Evolutionary conservation across 2,888 invertebrate genomes (phyloP).

Genomic region (Aphelenchoides bicaudatus): DNA sequence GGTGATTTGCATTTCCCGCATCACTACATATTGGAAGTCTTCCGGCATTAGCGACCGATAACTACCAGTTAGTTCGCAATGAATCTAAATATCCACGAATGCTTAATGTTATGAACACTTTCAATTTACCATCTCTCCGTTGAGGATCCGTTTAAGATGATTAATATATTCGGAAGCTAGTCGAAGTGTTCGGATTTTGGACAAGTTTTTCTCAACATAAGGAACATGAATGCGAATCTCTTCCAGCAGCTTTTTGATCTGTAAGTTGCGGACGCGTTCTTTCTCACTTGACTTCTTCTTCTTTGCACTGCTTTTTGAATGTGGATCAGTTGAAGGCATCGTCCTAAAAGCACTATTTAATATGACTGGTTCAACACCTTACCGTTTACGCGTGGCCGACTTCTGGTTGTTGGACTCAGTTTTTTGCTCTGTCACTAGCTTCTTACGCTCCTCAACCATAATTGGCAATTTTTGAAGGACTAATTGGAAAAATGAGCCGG

Average conservation of each 20-base stretch:
- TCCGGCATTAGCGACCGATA: neutral
- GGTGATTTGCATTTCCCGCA: slow-evolving; percentile 20
- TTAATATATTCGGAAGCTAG: slow-evolving; percentile 29
- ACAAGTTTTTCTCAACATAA: slow-evolving; percentile 24
- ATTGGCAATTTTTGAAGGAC: too few species aligned
- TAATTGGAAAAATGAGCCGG: too few species aligned
- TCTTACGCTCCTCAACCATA: too few species aligned
- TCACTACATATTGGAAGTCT: slow-evolving; percentile 16
- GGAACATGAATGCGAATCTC: slow-evolving; percentile 21
- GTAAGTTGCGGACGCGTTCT: slow-evolving; percentile 25
- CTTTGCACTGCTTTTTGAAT: slow-evolving; percentile 16
- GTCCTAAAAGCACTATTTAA: too few species aligned
- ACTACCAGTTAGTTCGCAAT: neutral
- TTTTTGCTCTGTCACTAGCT: too few species aligned
- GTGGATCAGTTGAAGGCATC: too few species aligned
- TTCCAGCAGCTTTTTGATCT: slow-evolving; percentile 25
- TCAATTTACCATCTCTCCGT: slow-evolving; percentile 25
- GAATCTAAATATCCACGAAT: slow-evolving; percentile 17
- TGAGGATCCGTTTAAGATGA: slow-evolving; percentile 26
- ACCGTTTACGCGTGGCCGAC: too few species aligned
- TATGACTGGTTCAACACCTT: too few species aligned
- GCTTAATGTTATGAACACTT: neutral
- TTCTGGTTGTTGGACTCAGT: too few species aligned
- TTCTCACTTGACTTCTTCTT: slow-evolving; percentile 31
- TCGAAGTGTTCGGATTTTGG: slow-evolving; percentile 30